These are phyloP conservation scores for Ferrisia virgata DNA, from an alignment of 2,888 invertebrate genomes.

Conservation along the genomic window DNA sequence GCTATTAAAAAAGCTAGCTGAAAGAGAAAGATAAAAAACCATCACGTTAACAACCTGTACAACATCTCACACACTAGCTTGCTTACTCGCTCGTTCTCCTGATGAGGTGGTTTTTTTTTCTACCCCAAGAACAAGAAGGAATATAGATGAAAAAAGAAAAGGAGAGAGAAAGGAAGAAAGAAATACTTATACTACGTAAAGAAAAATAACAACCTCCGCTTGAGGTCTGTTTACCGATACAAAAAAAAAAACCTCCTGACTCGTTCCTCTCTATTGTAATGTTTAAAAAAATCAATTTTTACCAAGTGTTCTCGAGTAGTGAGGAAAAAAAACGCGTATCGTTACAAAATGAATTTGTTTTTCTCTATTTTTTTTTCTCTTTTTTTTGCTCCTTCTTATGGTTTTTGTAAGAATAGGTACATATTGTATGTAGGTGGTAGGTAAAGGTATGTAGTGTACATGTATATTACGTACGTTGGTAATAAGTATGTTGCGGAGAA, in stretches of 20 bases:
- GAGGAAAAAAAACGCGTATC: not conserved
- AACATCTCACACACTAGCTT: too few species aligned
- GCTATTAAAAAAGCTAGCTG: not conserved
- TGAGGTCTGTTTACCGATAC: not conserved
- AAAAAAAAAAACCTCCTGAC: not conserved
- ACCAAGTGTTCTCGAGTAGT: not conserved
- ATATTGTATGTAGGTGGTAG: too few species aligned
- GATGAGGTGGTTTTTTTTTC: not conserved
- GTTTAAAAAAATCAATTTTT: conserved; percentile 43
- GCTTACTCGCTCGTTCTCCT: too few species aligned
- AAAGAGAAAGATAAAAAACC: not conserved
- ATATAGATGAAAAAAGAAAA: too few species aligned
- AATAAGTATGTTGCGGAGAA: too few species aligned
- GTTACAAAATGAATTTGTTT: conserved; percentile 25
- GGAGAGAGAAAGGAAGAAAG: too few species aligned
- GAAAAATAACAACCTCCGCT: conserved; percentile 1
- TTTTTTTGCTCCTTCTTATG: too few species aligned
- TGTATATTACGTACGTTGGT: too few species aligned
- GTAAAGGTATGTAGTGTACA: too few species aligned
- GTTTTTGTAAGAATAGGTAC: too few species aligned
- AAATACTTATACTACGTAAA: not conserved
- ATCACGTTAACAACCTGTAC: not conserved
- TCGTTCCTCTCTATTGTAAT: conserved; percentile 30
- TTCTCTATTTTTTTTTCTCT: not conserved
- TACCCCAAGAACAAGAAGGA: too few species aligned